Evolutionary conservation across 2,113 vertebrate genomes (phyloP).

Genomic region (Aphelocoma coerulescens): DNA sequence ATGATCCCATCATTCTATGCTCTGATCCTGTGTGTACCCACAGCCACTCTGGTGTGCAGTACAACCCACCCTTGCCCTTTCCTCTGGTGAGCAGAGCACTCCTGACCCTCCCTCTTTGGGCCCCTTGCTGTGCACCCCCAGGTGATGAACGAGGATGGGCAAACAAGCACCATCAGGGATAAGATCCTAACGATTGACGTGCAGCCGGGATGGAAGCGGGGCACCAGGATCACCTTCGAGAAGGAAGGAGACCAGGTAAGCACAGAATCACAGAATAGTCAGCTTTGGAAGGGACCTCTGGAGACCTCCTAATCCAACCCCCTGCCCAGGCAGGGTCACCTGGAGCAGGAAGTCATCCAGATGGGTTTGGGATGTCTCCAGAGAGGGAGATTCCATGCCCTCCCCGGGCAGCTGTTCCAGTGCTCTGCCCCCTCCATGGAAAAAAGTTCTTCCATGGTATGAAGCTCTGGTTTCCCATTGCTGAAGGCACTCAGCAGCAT

Average conservation of each 20-base stretch:
- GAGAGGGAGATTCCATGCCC: neutral
- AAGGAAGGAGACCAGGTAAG: conserved; percentile 93
- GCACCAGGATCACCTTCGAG: conserved; percentile 84
- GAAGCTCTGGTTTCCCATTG: neutral
- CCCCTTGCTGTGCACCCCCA: neutral
- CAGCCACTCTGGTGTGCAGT: neutral
- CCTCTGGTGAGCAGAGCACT: neutral
- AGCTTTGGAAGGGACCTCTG: neutral
- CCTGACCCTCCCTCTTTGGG: neutral
- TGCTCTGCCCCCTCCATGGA: neutral
- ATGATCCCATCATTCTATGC: accelerated
- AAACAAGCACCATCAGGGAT: conserved; percentile 87
- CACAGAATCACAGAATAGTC: accelerated
- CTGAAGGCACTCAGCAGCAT: neutral
- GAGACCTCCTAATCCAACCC: neutral
- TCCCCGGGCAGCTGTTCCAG: neutral
- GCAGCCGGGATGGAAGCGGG: conserved; percentile 86
- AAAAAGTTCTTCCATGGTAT: accelerated
- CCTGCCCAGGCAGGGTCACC: neutral
- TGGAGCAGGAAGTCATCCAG: neutral
- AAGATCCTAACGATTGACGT: conserved; percentile 89
- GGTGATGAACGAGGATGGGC: conserved; percentile 90
- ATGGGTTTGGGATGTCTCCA: neutral
- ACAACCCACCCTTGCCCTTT: neutral
- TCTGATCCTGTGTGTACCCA: neutral